These are phyloP conservation scores for Nyctalus aviator DNA, from an alignment of 2,797 vertebrate species.

Conservation along the genomic window DNA sequence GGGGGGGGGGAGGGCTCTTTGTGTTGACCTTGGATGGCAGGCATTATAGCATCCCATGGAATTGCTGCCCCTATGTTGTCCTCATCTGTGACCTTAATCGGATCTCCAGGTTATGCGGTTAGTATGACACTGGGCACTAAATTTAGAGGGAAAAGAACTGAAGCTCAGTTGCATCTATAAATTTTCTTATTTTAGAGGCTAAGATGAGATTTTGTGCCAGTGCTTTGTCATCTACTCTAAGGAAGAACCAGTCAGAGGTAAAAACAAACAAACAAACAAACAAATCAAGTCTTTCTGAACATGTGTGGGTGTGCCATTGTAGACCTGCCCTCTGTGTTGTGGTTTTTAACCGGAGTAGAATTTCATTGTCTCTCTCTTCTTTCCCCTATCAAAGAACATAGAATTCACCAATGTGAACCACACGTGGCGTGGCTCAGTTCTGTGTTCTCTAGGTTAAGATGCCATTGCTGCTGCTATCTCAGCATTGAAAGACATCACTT, in stretches of 20 bases:
- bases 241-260: neutral
- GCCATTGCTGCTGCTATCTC: neutral
- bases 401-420: neutral
- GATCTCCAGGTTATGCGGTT: neutral
- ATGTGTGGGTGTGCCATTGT: neutral
- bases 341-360: neutral
- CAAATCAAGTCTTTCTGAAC: neutral
- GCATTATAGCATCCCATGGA: neutral
- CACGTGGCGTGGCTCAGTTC: too few relatives aligned
- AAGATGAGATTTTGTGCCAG: neutral
- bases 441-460: neutral
- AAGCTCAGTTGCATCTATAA: neutral
- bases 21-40: conserved; percentile 59
- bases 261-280: neutral
- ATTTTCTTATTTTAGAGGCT: neutral
- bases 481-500: neutral
- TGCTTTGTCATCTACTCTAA: neutral
- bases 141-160: neutral
- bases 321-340: neutral
- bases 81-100: conserved; percentile 34
- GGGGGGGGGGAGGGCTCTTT: neutral
- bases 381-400: neutral
- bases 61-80: neutral
- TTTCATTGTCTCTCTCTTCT: neutral
- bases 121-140: neutral